Percentiles rank a stretch among this genome's conserved stretches.
phyloP scores from a whole-genome alignment of 2,888 invertebrate genomes.

The Eubasilissa splendida region DNA sequence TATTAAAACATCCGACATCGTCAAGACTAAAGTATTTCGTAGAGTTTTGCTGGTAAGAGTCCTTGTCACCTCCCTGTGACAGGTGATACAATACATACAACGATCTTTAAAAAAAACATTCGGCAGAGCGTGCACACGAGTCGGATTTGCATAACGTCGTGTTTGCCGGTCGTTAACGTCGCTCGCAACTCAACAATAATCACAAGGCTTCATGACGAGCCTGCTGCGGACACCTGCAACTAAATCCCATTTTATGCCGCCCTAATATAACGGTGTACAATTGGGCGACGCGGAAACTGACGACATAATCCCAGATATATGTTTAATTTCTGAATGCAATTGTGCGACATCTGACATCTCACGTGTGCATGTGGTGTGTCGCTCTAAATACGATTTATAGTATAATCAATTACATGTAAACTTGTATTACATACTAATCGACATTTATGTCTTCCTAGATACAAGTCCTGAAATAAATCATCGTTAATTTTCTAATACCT shows the following conservation, averaged over 20 bases:
- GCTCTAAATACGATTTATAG: conserved; percentile 21
- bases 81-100: no score
- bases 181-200: conserved; percentile 47
- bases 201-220: conserved; percentile 36
- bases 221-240: conserved; percentile 46
- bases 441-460: neutral
- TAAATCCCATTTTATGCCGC: conserved; percentile 50
- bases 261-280: conserved; percentile 50
- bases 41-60: no score
- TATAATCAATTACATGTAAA: conserved; percentile 14
- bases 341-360: conserved; percentile 14
- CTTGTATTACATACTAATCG: neutral
- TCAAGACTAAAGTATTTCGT: no score
- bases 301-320: conserved; percentile 50
- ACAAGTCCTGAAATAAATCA: neutral
- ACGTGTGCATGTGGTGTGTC: conserved; percentile 4
- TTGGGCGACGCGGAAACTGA: conserved; percentile 44
- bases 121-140: neutral
- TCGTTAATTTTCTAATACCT: neutral
- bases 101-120: no score
- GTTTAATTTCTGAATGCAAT: conserved; percentile 39
- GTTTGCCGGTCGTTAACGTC: conserved; percentile 42
- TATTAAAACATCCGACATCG: no score
- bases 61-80: no score
- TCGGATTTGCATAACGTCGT: conserved; percentile 31